Percentiles rank a stretch among this genome's conserved stretches.
Evolutionary conservation across 2,113 vertebrate genomes (phyloP).

Genomic region (Actinemys pallida): DNA sequence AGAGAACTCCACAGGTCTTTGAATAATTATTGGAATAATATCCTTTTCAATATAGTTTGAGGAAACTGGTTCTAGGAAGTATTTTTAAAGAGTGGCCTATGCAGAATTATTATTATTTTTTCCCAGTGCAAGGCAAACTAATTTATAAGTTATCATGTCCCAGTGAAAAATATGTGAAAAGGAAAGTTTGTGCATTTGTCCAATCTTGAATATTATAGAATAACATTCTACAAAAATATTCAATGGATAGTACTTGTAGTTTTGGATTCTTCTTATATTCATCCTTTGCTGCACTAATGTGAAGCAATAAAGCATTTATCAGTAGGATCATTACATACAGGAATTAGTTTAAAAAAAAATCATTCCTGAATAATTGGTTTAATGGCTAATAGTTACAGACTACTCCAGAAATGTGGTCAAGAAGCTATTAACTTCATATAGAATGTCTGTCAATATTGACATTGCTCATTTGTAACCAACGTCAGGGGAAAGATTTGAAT

Average conservation of each 20-base stretch:
- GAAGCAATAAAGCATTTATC: conserved; percentile 19
- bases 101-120: neutral
- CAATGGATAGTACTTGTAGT: neutral
- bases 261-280: neutral
- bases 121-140: neutral
- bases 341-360: neutral
- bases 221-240: neutral
- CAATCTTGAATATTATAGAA: neutral
- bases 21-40: neutral
- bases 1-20: neutral
- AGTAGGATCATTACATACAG: neutral
- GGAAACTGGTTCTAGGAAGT: neutral
- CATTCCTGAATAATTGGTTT: conserved; percentile 15
- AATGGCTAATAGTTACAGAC: conserved; percentile 44
- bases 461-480: neutral
- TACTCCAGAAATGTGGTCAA: neutral
- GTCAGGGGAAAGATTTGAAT: neutral
- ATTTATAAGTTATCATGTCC: conserved; percentile 38
- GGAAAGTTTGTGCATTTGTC: conserved; percentile 9
- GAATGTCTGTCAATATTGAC: conserved; percentile 1
- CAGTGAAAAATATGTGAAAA: conserved; percentile 23
- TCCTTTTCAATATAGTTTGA: conserved; percentile 4
- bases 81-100: neutral
- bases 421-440: conserved; percentile 5
- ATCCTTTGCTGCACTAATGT: neutral